Percentiles rank a stretch among this genome's conserved stretches.
Evolutionary conservation across 2,888 invertebrate species (phyloP).

Genomic region (Apamea monoglypha): DNA sequence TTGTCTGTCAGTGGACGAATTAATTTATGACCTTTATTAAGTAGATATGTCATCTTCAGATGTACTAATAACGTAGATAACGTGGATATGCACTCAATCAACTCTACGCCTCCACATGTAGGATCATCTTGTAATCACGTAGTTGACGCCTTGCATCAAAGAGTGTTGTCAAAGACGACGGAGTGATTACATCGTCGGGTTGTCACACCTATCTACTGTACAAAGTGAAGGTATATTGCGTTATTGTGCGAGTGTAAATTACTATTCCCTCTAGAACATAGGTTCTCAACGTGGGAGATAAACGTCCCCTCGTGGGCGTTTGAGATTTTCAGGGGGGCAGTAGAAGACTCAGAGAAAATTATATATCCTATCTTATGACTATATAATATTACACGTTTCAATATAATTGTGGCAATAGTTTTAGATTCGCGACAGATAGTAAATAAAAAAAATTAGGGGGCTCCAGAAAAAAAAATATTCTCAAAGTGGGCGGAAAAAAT

Average conservation of each 20-base stretch:
- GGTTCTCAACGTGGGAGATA: background rate
- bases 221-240: background rate
- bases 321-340: background rate
- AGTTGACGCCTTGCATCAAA: slow-evolving; percentile 21
- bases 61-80: background rate
- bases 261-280: background rate
- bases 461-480: no score
- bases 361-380: no score
- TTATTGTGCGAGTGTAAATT: background rate
- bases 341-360: no score
- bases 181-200: slow-evolving; percentile 35
- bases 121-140: background rate
- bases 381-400: no score
- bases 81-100: background rate
- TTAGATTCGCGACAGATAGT: no score
- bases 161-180: background rate
- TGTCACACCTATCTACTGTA: background rate
- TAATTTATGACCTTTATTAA: background rate
- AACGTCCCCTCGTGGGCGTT: background rate
- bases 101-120: background rate
- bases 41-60: background rate
- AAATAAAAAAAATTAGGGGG: no score
- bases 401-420: no score
- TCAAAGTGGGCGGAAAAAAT: no score
- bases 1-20: background rate